Conservation (phyloP, 2,113 vertebrate genomes). For the Cyrtonyx montezumae region DNA sequence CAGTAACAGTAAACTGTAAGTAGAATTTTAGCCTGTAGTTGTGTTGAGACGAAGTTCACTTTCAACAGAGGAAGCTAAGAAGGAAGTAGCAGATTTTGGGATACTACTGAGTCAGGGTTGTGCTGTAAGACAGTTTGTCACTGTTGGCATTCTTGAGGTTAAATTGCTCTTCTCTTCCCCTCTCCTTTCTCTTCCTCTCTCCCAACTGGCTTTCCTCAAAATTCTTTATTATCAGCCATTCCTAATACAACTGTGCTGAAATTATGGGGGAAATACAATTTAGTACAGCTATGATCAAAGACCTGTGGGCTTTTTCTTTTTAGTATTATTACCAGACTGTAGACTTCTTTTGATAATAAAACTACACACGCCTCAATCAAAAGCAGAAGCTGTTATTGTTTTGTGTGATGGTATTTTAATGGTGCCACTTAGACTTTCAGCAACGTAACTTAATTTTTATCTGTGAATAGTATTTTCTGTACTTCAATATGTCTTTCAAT, state of each 20-base stretch:
- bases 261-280: background rate
- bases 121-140: background rate
- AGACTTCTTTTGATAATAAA: background rate
- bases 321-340: background rate
- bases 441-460: background rate
- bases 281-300: slow-evolving; percentile 16
- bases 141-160: background rate
- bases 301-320: background rate
- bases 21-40: background rate
- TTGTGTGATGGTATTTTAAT: background rate
- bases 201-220: background rate
- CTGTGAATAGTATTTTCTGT: background rate
- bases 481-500: no score
- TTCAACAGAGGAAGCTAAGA: background rate
- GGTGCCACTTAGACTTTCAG: background rate
- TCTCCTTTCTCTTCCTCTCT: fast-evolving
- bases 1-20: background rate
- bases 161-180: background rate
- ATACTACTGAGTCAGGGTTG: background rate
- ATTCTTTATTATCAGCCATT: background rate
- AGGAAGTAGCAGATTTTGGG: background rate
- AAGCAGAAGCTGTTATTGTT: background rate
- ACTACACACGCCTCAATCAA: background rate
- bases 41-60: background rate
- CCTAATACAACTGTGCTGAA: background rate